phyloP scores from a whole-genome alignment of 2,113 vertebrate species.

The Ciconia stormi region DNA sequence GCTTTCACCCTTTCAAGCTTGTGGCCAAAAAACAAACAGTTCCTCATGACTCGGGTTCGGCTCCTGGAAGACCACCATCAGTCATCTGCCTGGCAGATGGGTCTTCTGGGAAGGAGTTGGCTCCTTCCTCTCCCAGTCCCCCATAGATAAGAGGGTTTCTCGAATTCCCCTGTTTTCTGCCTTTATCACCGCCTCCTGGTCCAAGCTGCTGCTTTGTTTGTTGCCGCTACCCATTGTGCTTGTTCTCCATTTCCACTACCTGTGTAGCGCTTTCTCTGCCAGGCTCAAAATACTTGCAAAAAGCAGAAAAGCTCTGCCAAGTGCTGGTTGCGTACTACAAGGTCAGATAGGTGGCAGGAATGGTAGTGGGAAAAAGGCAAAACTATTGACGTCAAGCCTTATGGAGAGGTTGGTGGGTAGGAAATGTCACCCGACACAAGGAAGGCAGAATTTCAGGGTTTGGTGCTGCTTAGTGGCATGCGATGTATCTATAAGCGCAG shows the following conservation, averaged over 20 bases:
- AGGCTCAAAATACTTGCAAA: background rate
- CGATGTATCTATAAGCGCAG: background rate
- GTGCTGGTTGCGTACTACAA: background rate
- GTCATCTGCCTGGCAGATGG: background rate
- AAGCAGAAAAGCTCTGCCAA: background rate
- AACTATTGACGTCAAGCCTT: background rate
- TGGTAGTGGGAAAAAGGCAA: background rate
- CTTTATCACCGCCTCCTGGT: background rate
- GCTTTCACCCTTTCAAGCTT: background rate
- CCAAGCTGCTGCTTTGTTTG: slow-evolving; percentile 9
- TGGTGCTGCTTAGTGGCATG: background rate
- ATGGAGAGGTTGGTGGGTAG: background rate
- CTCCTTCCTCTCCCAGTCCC: background rate
- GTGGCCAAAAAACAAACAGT: background rate
- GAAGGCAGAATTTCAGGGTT: background rate
- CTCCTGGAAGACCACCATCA: background rate
- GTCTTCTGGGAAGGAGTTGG: background rate
- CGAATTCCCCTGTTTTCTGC: slow-evolving; percentile 29
- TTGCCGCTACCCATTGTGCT: background rate
- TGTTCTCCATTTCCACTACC: background rate
- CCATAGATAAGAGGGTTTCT: background rate
- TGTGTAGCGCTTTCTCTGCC: background rate
- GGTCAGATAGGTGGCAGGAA: background rate
- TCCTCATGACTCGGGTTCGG: background rate
- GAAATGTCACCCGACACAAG: background rate